Conservation (phyloP, 2,113 vertebrate species). For the Ceratotherium simum region DNA sequence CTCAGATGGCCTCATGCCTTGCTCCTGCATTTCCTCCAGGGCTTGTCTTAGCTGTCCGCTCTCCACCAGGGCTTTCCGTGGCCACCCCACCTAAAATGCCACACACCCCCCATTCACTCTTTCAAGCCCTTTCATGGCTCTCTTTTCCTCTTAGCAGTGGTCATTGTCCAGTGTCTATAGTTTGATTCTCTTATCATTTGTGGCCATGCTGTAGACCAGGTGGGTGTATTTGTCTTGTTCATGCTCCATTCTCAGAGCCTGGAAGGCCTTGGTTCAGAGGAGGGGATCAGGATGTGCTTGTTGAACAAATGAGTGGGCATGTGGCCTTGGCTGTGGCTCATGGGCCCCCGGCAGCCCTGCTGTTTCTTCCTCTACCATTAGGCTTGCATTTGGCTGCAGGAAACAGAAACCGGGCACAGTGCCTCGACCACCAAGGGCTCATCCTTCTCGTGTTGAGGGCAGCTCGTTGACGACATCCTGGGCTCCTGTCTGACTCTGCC, state of each 20-base stretch:
- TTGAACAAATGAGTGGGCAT: background rate
- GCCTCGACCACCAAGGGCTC: background rate
- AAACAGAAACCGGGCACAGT: background rate
- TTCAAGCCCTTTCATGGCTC: too few relatives aligned
- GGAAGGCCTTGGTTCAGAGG: background rate
- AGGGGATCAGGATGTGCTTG: background rate
- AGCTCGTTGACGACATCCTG: background rate
- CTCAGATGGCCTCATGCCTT: background rate
- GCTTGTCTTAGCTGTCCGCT: background rate
- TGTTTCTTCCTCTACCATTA: background rate
- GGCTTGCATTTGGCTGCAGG: background rate
- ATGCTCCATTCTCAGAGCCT: background rate
- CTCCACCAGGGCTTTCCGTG: background rate
- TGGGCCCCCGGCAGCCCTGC: background rate
- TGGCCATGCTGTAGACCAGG: background rate
- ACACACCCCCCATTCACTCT: background rate
- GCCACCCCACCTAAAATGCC: background rate
- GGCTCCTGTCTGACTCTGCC: background rate
- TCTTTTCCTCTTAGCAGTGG: background rate
- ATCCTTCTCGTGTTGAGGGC: background rate
- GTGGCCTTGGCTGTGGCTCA: background rate
- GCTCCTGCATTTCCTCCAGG: background rate
- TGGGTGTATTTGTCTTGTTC: background rate
- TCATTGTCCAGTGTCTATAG: background rate
- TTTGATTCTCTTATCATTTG: background rate